Percentiles rank a stretch among this genome's conserved stretches.
phyloP scores from a whole-genome alignment of 2,888 invertebrate species.

The Ophraella communa region DNA sequence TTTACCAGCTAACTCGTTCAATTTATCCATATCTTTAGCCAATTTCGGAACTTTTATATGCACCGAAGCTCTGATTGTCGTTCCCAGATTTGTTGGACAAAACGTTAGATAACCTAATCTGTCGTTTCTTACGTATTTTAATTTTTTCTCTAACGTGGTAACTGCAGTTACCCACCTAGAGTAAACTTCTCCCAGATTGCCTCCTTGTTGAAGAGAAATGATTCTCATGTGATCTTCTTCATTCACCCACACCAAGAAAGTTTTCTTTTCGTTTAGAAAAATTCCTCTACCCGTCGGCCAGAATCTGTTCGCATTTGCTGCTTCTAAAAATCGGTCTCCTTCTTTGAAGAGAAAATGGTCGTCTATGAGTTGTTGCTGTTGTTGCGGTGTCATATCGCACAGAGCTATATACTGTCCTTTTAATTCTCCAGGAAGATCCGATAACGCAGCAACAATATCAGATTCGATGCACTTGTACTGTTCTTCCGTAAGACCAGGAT shows the following conservation, averaged over 20 bases:
- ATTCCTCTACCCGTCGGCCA: constrained; percentile 96
- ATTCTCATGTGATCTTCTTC: constrained; percentile 97
- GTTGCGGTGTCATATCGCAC: constrained; percentile 89
- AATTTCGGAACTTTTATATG: constrained; percentile 72
- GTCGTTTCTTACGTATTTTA: constrained; percentile 65
- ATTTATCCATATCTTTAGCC: constrained; percentile 60
- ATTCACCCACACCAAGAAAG: constrained; percentile 96
- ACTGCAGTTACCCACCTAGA: constrained; percentile 63
- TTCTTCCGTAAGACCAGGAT: constrained; percentile 69
- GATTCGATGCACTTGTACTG: constrained; percentile 70
- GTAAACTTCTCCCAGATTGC: constrained; percentile 82
- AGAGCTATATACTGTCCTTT: constrained; percentile 93
- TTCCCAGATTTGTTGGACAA: constrained; percentile 77
- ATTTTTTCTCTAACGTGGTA: constrained; percentile 61
- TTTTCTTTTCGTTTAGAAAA: constrained; percentile 93
- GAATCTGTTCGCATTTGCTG: constrained; percentile 91
- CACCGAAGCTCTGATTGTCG: constrained; percentile 73
- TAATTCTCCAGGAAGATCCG: constrained; percentile 67
- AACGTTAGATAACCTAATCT: constrained; percentile 74
- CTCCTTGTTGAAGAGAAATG: constrained; percentile 97
- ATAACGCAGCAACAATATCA: constrained; percentile 58
- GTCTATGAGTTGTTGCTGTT: constrained; percentile 93
- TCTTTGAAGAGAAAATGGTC: constrained; percentile 98
- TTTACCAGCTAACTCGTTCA: constrained; percentile 66
- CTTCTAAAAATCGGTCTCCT: constrained; percentile 86